Base-by-base conservation (phyloP, 2,888 invertebrate genomes). In the Philereme transversata region DNA sequence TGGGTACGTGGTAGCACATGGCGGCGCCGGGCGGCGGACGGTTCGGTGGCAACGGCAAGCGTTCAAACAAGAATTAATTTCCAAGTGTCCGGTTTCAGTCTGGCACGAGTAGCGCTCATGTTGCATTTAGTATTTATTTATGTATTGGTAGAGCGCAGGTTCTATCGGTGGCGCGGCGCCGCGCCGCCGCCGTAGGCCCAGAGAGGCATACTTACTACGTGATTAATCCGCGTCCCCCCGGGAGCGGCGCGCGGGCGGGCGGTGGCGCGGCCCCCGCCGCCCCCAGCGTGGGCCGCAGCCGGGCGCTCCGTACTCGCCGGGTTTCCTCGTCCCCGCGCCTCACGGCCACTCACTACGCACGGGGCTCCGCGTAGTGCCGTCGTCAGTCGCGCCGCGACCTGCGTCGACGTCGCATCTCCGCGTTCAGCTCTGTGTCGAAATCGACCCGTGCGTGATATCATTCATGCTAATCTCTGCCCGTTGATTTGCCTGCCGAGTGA, bases 321-420 rank as follows among this genome's bases (percentile, higher is more conserved):
- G 90, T 91, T 91, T 90, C 91, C 90, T 91, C 91, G 90, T 90
- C 92, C 90, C 91, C 91, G 90, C 91, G 88, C 90, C 92, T 91
- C 92, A 90, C 87, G 91, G 90, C 91, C 90, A 90, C 90, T 90
- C 90, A 90, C 87, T 90, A 90, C 90, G 90, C 91, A 90, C 90
- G 89, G 86, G 71, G 85, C 88, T 83, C 84, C 85, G 85, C 87
- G 88, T 88, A 89, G 88, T 88, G 87, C 86, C 86, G 80, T 83
- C 84, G 85, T 68, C 88, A 89, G 90, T 90, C 90, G 90, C 90
- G 83, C 85, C 82, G 89, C 91, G 90, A 89, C 90, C 90, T 81
- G 90, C 88, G 86, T 84, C 84, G 81, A 81, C 83, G 84, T 84
- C 84, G 87, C 84, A 89, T 77, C 69, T 71, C 65, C 71, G 76